Evolutionary conservation across 1,140 invertebrate genomes (phyloP).

Genomic region (Drosophila takahashii): DNA sequence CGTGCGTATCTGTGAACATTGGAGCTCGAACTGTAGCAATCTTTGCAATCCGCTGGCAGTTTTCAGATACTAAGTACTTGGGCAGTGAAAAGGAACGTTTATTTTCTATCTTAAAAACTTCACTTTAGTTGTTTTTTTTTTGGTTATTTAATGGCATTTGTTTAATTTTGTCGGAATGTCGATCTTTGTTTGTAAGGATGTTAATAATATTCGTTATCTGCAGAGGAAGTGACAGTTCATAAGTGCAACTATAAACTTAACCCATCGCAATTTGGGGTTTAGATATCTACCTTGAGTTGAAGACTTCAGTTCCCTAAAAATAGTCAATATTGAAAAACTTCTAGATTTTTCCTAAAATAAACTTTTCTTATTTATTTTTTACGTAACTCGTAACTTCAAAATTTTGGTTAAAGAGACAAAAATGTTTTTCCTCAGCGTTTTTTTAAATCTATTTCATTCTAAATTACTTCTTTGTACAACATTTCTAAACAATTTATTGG

Average conservation of each 20-base stretch:
- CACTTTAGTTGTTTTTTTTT: neutral
- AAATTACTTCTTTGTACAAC: no score
- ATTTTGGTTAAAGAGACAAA: no score
- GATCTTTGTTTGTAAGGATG: no score
- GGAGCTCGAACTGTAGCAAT: conserved; percentile 11
- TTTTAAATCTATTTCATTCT: no score
- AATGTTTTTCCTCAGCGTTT: neutral
- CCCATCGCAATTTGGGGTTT: no score
- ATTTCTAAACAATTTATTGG: no score
- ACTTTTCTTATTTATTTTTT: neutral
- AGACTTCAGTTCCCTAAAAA: neutral
- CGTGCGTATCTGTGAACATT: conserved; percentile 43
- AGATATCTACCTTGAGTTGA: no score
- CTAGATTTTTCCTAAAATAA: neutral
- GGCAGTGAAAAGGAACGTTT: conserved; percentile 5
- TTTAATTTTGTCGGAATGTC: neutral
- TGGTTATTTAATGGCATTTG: no score
- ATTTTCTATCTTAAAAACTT: neutral
- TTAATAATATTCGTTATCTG: neutral
- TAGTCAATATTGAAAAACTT: neutral
- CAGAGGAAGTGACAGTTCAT: neutral
- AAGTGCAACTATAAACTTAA: neutral
- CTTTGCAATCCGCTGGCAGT: conserved; percentile 12
- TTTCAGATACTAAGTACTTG: conserved; percentile 47
- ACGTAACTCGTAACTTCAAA: no score